These are phyloP conservation scores for Tribolium freemani DNA, from an alignment of 2,888 invertebrate species.

Conservation along the genomic window DNA sequence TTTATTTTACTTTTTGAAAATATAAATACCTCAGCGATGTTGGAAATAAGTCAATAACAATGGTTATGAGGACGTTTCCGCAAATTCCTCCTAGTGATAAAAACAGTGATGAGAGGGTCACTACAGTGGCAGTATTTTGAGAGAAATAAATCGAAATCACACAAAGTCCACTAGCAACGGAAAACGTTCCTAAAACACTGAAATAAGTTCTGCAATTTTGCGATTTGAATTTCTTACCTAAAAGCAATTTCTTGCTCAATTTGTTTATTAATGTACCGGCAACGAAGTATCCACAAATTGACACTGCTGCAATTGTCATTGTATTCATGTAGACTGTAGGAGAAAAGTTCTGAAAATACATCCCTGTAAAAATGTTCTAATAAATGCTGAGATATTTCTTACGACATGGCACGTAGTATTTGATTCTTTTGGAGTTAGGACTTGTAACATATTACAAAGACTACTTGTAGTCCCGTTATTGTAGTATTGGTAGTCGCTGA, in stretches of 20 bases:
- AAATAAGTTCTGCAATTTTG: conserved; percentile 50
- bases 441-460: conserved; percentile 70
- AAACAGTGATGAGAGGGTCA: conserved; percentile 72
- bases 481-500: conserved; percentile 63
- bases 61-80: conserved; percentile 74
- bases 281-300: conserved; percentile 75
- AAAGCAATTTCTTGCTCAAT: conserved; percentile 70
- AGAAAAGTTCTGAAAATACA: conserved; percentile 53
- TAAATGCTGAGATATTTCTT: not conserved
- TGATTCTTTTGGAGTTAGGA: conserved; percentile 50
- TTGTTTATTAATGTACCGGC: conserved; percentile 71
- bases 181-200: conserved; percentile 56
- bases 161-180: conserved; percentile 67
- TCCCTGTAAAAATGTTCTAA: not conserved
- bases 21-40: conserved; percentile 72
- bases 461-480: conserved; percentile 54
- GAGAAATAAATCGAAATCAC: conserved; percentile 73
- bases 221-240: conserved; percentile 64
- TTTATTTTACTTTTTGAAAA: not conserved
- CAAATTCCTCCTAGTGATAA: conserved; percentile 72
- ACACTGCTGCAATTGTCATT: conserved; percentile 75
- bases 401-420: conserved; percentile 9
- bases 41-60: conserved; percentile 77
- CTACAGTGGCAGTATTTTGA: conserved; percentile 68
- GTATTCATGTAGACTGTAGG: conserved; percentile 76